Evolutionary conservation across 2,113 vertebrate genomes (phyloP).

Genomic region (Indicator maculatus): DNA sequence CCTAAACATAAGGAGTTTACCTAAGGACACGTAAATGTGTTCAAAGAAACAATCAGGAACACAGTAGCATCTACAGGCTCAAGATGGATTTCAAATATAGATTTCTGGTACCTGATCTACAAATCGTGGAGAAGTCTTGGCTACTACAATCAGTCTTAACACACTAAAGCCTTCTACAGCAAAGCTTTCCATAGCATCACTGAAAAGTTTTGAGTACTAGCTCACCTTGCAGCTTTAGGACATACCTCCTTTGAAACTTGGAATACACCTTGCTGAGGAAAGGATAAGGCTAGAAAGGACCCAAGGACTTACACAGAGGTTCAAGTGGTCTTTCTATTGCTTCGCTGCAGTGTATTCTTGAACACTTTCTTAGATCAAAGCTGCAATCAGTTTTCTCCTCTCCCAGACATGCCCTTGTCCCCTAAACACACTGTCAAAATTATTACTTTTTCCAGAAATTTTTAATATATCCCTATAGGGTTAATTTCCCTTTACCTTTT

Average conservation of each 20-base stretch:
- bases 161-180: neutral
- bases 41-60: neutral
- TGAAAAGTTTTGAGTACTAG: neutral
- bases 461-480: neutral
- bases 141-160: neutral
- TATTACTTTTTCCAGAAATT: neutral
- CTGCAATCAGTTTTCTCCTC: neutral
- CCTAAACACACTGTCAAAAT: neutral
- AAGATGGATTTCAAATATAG: neutral
- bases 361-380: neutral
- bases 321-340: neutral
- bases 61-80: neutral
- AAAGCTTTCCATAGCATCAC: neutral
- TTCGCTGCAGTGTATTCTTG: neutral
- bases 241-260: neutral
- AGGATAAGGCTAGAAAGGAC: neutral
- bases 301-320: neutral
- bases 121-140: neutral
- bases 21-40: neutral
- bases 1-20: neutral
- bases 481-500: slow-evolving; percentile 33
- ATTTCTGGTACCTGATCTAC: neutral
- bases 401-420: neutral
- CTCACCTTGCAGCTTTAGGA: neutral
- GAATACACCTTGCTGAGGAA: neutral